Base-by-base conservation (phyloP, 2,888 invertebrate genomes). In the Epiblema foenella region DNA sequence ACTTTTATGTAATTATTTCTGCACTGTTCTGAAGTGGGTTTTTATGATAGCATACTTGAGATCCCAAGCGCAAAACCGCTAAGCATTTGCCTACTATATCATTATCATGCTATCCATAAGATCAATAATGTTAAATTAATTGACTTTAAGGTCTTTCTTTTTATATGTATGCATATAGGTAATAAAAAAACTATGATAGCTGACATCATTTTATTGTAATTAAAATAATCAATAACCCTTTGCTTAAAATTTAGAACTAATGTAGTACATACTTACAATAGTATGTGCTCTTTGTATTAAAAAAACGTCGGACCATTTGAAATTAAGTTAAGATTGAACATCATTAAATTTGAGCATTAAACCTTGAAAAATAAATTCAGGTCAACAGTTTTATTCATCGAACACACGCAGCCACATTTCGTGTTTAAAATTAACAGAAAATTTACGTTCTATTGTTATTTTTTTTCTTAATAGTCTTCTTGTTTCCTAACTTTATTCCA, bases 1-100 rank as follows among this genome's bases (percentile, higher is more conserved):
- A 77, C 73, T 66, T 83, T 90, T 89, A 90, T 88, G 85, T 88
- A 90, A 90, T 83, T 81, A 78, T 77, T 81, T 79, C 76, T 70
- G 82, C 86, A 85, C 82, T 83, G 83, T 83, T 73, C 73, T 75
- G 74, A 84, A 83, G 83, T 81, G 77, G 83, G 76, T 80, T 83
- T 75, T 75, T 73, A 73, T 73, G 69, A 74, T 78, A 79, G 78
- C 80, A 77, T 79, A 78, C 75, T 76, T 72, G 37, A 24, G 17
- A 49, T n/a, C 49, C 29, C 37, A 17, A 59, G 29, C 24, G n/a
- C 2, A 52, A 12, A 42, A 15, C 10, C 12, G 24, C 4, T 2
- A 15, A 18, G 59, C 51, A 51, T 18, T 46, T n/a, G n/a, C 33
- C 33, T 33, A 33, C 46, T n/a, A 0, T n/a, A n/a, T 7, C 5